A percentile compares a stretch with the other conserved stretches of the same genome.
phyloP scores from a whole-genome alignment of 2,888 invertebrate genomes.

The Dione vanillae region DNA sequence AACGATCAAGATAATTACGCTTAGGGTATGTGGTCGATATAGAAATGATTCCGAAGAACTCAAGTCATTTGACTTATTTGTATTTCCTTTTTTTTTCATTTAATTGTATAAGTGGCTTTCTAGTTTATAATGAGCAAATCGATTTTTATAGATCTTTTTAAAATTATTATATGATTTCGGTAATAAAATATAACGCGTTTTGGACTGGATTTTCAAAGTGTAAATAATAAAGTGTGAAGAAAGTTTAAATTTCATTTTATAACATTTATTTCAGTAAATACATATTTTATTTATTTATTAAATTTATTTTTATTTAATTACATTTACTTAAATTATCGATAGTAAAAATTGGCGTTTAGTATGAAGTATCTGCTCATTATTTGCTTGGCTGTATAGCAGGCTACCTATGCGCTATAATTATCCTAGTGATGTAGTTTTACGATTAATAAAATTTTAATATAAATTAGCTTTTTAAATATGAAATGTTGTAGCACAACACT shows the following conservation, averaged over 20 bases:
- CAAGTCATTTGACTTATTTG: slow-evolving; percentile 11
- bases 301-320: too few species aligned
- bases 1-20: neutral
- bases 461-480: slow-evolving; percentile 4
- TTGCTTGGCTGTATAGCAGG: slow-evolving; percentile 30
- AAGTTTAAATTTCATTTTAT: too few species aligned
- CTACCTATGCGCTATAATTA: slow-evolving; percentile 14
- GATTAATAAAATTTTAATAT: neutral
- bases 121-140: slow-evolving; percentile 38
- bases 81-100: slow-evolving; percentile 14
- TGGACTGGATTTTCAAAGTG: too few species aligned
- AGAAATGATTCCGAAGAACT: slow-evolving; percentile 38
- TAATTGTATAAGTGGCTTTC: slow-evolving; percentile 34
- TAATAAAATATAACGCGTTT: too few species aligned
- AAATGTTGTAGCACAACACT: slow-evolving; percentile 2
- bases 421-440: slow-evolving; percentile 4
- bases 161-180: too few species aligned
- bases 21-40: slow-evolving; percentile 6
- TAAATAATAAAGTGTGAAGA: too few species aligned
- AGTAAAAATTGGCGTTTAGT: too few species aligned
- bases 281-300: too few species aligned
- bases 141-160: too few species aligned
- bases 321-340: too few species aligned
- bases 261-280: too few species aligned
- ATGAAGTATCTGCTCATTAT: slow-evolving; percentile 31